Conservation (phyloP, 2,888 invertebrate genomes). For the Venustoraphidia nigricollis region DNA sequence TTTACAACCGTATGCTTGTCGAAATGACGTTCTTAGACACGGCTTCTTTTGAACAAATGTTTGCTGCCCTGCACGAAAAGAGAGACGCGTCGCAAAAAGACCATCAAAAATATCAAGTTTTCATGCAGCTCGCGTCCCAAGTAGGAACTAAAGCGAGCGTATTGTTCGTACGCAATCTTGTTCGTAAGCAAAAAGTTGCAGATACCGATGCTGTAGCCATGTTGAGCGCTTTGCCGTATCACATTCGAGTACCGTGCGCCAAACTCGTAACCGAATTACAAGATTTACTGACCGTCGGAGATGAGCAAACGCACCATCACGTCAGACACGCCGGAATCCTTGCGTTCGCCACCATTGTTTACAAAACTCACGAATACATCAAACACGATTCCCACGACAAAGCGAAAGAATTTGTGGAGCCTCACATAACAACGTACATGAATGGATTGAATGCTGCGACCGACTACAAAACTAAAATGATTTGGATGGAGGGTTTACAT, state of each 20-base stretch:
- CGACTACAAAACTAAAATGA: conserved; percentile 23
- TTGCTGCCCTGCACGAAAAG: conserved; percentile 10
- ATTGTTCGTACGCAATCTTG: conserved; percentile 24
- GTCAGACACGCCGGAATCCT: conserved; percentile 26
- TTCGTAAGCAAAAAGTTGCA: conserved; percentile 21
- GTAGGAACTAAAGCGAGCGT: conserved; percentile 29
- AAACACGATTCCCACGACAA: conserved; percentile 9
- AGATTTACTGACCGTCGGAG: conserved; percentile 18
- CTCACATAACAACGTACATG: conserved; percentile 16
- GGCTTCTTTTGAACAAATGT: conserved; percentile 19
- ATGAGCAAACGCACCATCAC: conserved; percentile 12
- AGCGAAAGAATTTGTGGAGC: conserved; percentile 9
- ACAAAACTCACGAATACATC: conserved; percentile 18
- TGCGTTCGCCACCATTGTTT: conserved; percentile 28
- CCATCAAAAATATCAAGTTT: conserved; percentile 18
- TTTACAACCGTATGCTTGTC: conserved; percentile 21
- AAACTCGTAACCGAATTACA: conserved; percentile 24
- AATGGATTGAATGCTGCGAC: conserved; percentile 16
- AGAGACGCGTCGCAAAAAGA: conserved; percentile 12
- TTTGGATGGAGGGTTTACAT: conserved; percentile 29
- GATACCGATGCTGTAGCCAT: conserved; percentile 20
- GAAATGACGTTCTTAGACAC: conserved; percentile 21
- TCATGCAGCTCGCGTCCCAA: conserved; percentile 28
- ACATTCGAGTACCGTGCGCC: conserved; percentile 25
- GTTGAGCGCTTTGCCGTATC: conserved; percentile 26